These are phyloP conservation scores for Geopemphigus sp. DNA, from an alignment of 1,140 invertebrate species.

Conservation along the genomic window DNA sequence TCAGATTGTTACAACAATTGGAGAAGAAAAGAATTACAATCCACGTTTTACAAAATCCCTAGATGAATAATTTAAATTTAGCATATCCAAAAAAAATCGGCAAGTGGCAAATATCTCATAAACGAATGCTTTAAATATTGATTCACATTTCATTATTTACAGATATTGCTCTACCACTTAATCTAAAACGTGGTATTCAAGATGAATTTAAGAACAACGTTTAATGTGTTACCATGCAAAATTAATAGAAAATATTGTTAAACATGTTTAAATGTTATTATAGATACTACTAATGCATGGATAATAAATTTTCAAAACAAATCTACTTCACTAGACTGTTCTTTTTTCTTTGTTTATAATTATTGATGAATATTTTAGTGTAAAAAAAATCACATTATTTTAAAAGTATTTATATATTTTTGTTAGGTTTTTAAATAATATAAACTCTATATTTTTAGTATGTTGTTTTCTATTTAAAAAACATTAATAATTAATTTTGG, in stretches of 20 bases:
- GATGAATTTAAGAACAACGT: constrained; percentile 43
- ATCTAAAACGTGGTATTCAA: constrained; percentile 76
- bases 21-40: constrained; percentile 89
- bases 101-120: constrained; percentile 57
- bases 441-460: not conserved
- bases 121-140: no score
- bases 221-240: constrained; percentile 14
- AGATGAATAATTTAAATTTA: constrained; percentile 86
- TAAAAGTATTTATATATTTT: not conserved
- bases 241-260: not conserved
- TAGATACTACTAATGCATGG: not conserved
- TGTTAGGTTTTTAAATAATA: not conserved
- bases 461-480: not conserved
- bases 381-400: not conserved
- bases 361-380: not conserved
- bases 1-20: constrained; percentile 79
- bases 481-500: no score
- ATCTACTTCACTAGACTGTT: not conserved
- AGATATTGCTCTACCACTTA: constrained; percentile 86
- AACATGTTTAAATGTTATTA: constrained; percentile 11
- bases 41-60: constrained; percentile 81
- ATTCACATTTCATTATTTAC: constrained; percentile 57
- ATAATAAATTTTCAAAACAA: constrained; percentile 12
- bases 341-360: not conserved
- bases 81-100: constrained; percentile 96